phyloP scores from a whole-genome alignment of 1,140 invertebrate genomes.

The Brachionus manjavacas region DNA sequence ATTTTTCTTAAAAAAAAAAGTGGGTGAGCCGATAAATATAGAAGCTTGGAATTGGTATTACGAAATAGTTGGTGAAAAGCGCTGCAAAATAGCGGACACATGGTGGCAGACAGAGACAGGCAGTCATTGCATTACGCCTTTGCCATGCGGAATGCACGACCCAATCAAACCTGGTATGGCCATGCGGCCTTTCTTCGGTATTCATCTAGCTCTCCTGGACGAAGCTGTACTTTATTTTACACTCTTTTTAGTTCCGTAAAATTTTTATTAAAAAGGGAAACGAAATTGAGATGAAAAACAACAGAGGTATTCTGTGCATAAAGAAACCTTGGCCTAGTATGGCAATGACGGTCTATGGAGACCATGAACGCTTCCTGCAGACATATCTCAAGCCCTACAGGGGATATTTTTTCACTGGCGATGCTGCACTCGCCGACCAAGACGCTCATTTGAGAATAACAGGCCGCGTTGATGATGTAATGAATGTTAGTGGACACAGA shows the following conservation, averaged over 20 bases:
- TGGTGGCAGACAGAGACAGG: slow-evolving; percentile 80
- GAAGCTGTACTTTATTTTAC: background rate
- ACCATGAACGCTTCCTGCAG: slow-evolving; percentile 57
- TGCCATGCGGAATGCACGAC: slow-evolving; percentile 56
- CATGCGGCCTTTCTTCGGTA: slow-evolving; percentile 61
- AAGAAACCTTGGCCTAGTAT: slow-evolving; percentile 60
- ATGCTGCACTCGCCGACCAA: slow-evolving; percentile 55
- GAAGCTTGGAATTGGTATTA: slow-evolving; percentile 98
- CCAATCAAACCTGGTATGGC: slow-evolving; percentile 58
- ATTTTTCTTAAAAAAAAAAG: no score
- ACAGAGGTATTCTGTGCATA: slow-evolving; percentile 56
- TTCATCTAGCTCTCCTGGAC: slow-evolving; percentile 57
- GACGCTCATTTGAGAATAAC: slow-evolving; percentile 59
- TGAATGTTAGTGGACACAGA: slow-evolving; percentile 50
- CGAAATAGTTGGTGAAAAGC: slow-evolving; percentile 70
- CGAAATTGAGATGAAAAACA: slow-evolving; percentile 5
- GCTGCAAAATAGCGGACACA: slow-evolving; percentile 78
- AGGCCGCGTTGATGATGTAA: slow-evolving; percentile 60
- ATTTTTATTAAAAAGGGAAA: slow-evolving; percentile 46
- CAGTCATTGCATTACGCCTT: slow-evolving; percentile 58
- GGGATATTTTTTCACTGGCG: slow-evolving; percentile 60
- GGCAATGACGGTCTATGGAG: slow-evolving; percentile 58
- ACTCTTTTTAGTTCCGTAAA: no score
- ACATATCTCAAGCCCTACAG: slow-evolving; percentile 56
- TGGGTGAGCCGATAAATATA: slow-evolving; percentile 93